Conservation (phyloP, 1,140 invertebrate genomes). For the Drosophila watanabei region DNA sequence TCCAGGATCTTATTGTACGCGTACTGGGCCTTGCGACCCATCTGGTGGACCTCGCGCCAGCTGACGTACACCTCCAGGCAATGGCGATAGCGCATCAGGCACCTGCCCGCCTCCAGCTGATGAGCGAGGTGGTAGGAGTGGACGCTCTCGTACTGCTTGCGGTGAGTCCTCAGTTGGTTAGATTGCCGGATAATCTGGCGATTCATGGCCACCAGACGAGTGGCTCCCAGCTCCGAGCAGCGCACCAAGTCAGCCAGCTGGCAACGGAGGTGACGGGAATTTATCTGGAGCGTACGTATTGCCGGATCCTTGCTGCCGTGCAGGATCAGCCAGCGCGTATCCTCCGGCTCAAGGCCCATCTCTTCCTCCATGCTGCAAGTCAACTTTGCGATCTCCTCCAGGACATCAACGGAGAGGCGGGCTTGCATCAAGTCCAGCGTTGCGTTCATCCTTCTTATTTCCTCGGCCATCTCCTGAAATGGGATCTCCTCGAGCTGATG, state of each 20-base stretch:
- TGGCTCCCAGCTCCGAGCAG: slow-evolving; percentile 4
- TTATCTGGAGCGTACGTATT: neutral
- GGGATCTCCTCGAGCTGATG: neutral
- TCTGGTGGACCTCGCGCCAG: slow-evolving; percentile 4
- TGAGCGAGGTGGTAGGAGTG: neutral
- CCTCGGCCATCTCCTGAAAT: slow-evolving; percentile 2
- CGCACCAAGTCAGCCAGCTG: slow-evolving; percentile 7
- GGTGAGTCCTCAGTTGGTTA: neutral
- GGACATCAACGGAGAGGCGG: neutral
- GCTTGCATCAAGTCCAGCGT: slow-evolving; percentile 1
- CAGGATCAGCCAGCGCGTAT: slow-evolving; percentile 8
- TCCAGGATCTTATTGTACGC: slow-evolving; percentile 3
- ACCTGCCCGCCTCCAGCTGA: slow-evolving; percentile 8
- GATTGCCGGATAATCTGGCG: slow-evolving; percentile 1
- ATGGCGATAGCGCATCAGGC: slow-evolving; percentile 9
- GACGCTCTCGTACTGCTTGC: slow-evolving; percentile 3
- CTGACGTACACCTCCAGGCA: neutral
- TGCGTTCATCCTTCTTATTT: slow-evolving; percentile 3
- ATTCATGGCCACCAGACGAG: neutral
- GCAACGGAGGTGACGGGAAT: slow-evolving; percentile 4
- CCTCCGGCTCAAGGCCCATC: slow-evolving; percentile 4
- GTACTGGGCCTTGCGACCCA: neutral
- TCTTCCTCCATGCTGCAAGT: neutral
- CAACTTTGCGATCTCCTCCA: neutral
- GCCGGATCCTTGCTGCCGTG: slow-evolving; percentile 3